A percentile compares a stretch with the other conserved stretches of the same genome.
These are phyloP conservation scores for Agrypnia vestita DNA, from an alignment of 1,140 invertebrate species.

Conservation along the genomic window DNA sequence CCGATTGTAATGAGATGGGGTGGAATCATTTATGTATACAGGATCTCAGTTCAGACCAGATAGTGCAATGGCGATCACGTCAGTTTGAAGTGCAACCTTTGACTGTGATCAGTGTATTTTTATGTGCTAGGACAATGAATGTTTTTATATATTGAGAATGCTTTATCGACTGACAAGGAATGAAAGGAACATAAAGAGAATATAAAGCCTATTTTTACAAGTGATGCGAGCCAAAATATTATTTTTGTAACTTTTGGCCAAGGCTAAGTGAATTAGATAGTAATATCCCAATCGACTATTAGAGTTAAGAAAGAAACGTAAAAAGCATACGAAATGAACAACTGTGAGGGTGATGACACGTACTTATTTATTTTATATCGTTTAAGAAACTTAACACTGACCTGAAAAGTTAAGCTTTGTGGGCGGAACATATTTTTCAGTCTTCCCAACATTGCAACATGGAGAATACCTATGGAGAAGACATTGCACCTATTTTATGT, in stretches of 20 bases:
- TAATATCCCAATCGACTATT: constrained; percentile 59
- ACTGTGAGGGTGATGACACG: constrained; percentile 46
- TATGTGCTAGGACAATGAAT: constrained; percentile 61
- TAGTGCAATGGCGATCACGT: constrained; percentile 24
- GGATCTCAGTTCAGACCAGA: constrained; percentile 52
- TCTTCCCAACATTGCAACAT: neutral
- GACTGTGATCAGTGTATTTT: constrained; percentile 57
- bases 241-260: constrained; percentile 52
- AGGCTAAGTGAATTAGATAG: constrained; percentile 52
- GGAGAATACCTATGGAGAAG: too few relatives aligned
- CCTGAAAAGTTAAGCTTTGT: neutral
- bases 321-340: constrained; percentile 48
- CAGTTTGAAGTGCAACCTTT: constrained; percentile 37
- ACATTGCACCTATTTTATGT: too few relatives aligned
- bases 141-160: constrained; percentile 58
- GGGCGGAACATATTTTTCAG: neutral
- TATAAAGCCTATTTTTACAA: constrained; percentile 60
- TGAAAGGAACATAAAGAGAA: constrained; percentile 46
- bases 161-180: constrained; percentile 53
- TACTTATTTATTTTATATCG: constrained; percentile 61
- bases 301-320: constrained; percentile 57
- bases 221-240: constrained; percentile 58
- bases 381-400: constrained; percentile 49
- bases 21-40: constrained; percentile 28
- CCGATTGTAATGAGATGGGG: constrained; percentile 17